Conservation (phyloP, 2,113 vertebrate species). For the Rhea americana region DNA sequence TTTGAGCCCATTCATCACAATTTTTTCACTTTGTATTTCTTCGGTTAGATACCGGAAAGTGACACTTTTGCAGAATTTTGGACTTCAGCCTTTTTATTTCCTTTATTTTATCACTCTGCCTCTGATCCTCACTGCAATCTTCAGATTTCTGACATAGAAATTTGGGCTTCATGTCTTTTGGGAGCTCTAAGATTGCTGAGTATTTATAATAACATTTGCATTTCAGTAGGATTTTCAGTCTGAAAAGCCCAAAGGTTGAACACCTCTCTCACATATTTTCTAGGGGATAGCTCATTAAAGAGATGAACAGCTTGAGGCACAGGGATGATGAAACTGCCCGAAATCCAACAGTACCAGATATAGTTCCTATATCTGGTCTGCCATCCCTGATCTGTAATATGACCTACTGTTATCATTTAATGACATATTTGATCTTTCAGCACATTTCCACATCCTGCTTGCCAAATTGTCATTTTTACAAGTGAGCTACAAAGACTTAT, state of each 20-base stretch:
- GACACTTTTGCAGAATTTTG: background rate
- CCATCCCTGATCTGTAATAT: background rate
- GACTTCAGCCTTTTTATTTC: background rate
- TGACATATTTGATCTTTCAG: background rate
- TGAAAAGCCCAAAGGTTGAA: background rate
- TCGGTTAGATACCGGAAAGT: background rate
- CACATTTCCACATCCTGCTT: slow-evolving; percentile 5
- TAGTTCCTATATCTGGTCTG: background rate
- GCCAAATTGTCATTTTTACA: background rate
- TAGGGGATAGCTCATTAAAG: background rate
- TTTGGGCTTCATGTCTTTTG: background rate
- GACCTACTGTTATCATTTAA: background rate
- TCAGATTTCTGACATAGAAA: background rate
- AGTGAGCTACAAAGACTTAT: background rate
- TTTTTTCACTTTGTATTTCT: background rate
- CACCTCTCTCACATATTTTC: background rate
- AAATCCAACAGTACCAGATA: background rate
- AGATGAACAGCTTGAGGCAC: background rate
- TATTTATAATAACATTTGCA: background rate
- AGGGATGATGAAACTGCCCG: background rate
- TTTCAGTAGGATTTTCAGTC: background rate
- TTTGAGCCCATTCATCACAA: background rate
- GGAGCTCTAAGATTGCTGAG: background rate
- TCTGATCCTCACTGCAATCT: background rate
- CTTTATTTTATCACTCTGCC: background rate